phyloP scores from a whole-genome alignment of 2,113 vertebrate species.

The Calidris pygmaea region DNA sequence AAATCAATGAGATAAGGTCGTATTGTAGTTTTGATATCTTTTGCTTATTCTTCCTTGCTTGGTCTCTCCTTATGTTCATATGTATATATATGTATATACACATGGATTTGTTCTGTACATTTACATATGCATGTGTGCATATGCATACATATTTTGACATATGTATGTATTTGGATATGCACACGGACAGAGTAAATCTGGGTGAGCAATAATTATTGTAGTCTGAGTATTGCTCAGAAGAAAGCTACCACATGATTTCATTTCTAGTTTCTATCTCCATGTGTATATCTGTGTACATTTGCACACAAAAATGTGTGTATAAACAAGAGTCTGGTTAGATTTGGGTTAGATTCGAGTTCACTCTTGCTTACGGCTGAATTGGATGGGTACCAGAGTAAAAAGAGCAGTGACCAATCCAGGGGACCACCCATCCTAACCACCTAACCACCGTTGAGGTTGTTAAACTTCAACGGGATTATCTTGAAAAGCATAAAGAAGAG shows the following conservation, averaged over 20 bases:
- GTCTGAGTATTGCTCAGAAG: background rate
- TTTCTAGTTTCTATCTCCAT: background rate
- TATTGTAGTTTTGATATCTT: background rate
- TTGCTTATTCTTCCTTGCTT: background rate
- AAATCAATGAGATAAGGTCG: background rate
- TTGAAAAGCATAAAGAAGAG: background rate
- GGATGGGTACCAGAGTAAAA: background rate
- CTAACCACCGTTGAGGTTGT: background rate
- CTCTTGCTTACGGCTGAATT: background rate
- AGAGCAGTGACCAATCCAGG: background rate
- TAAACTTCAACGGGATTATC: constrained; percentile 28
- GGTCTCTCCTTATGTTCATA: background rate
- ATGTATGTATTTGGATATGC: background rate
- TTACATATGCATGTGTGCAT: background rate
- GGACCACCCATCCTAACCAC: background rate
- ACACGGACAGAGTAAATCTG: fast-evolving
- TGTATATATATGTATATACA: background rate
- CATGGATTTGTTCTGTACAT: fast-evolving
- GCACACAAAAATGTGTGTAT: background rate
- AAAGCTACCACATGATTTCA: background rate
- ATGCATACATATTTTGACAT: background rate
- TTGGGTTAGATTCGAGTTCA: background rate
- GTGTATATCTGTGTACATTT: fast-evolving
- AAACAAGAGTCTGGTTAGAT: background rate
- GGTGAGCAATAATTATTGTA: background rate